These are phyloP conservation scores for Parapristionchus giblindavisi DNA, from an alignment of 2,888 invertebrate genomes.

Conservation along the genomic window DNA sequence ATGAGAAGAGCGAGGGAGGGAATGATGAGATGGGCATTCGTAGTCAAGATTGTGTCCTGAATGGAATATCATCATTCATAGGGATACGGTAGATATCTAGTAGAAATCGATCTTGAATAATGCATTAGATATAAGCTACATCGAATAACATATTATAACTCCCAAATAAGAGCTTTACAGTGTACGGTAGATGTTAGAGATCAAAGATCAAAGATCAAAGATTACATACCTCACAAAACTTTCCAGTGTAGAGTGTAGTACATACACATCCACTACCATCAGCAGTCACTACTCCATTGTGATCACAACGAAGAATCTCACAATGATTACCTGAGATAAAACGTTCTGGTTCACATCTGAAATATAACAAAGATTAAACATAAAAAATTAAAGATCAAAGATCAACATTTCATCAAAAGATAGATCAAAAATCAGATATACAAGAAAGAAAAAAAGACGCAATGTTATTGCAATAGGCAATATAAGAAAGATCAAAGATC, in stretches of 20 bases:
- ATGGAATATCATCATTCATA: too few species aligned
- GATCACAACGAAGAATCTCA: slow-evolving; percentile 57
- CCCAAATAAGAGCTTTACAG: too few species aligned
- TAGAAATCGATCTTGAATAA: too few species aligned
- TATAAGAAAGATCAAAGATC: too few species aligned
- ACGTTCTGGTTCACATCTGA: slow-evolving; percentile 58
- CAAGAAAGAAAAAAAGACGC: too few species aligned
- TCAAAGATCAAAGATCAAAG: too few species aligned
- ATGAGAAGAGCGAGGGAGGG: slow-evolving; percentile 52
- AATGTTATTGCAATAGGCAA: too few species aligned
- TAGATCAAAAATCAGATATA: too few species aligned
- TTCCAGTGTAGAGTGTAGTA: slow-evolving; percentile 43
- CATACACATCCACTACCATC: slow-evolving; percentile 24
- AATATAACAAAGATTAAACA: not conserved
- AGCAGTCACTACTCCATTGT: slow-evolving; percentile 48
- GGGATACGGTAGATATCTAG: too few species aligned
- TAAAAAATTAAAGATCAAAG: not conserved
- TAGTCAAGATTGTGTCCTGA: slow-evolving; percentile 39
- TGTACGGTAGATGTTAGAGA: too few species aligned
- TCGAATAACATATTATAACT: too few species aligned
- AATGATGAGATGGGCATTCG: slow-evolving; percentile 54
- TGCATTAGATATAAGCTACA: too few species aligned
- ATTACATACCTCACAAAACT: slow-evolving; percentile 52
- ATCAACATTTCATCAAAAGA: not conserved
- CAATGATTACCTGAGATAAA: slow-evolving; percentile 63